Evolutionary conservation across 2,797 vertebrate species (phyloP), one percentile per base, ranked within the genome.

Genomic region (Ptychobarbus kaznakovi): DNA sequence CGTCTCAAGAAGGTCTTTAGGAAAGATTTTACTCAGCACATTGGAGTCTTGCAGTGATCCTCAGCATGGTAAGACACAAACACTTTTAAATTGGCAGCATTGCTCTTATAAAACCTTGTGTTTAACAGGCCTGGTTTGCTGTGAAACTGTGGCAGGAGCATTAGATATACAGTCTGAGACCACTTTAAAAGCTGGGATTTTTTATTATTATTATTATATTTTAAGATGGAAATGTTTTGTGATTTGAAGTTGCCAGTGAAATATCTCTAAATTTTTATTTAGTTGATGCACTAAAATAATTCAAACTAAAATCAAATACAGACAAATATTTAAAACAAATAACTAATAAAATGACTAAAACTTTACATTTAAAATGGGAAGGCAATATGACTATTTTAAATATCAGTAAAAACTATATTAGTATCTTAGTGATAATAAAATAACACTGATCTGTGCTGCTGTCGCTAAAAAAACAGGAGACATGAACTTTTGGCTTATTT

Each of bases 21-120:
- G 97, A 88, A 98, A 97, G 95, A 97, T 97, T 89, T 87, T 99
- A 93, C 95, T 98, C 92, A 97, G 93, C 92, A 96, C 97, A 35
- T 93, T 98, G 96, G 96, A 97, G 89, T 95, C 96, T 73, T 97
- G 95, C 91, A 92, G 58, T 56, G 96, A 96, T 85, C 95, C 95
- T 0, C 93, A 96, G 0, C 95, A 96, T 8, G 97, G 97, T 99
- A 93, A 93, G 80, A 89, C 51, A 84, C 68, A 32, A 69, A 53
- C 44, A 51, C 73, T 51, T 53, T 66, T 40, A 68, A 51, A 53
- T 38, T 70, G 1, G 20, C 28, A n/a, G 38, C 38, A 35, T 70
- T 20, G 44, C 4, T 78, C 51, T 46, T 70, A 58, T 72, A 46
- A 79, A 78, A 77, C 28, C 15, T 49, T 83, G 2, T 44, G 56